Conservation (phyloP, 1,140 invertebrate species). For the Chlorops oryzae region DNA sequence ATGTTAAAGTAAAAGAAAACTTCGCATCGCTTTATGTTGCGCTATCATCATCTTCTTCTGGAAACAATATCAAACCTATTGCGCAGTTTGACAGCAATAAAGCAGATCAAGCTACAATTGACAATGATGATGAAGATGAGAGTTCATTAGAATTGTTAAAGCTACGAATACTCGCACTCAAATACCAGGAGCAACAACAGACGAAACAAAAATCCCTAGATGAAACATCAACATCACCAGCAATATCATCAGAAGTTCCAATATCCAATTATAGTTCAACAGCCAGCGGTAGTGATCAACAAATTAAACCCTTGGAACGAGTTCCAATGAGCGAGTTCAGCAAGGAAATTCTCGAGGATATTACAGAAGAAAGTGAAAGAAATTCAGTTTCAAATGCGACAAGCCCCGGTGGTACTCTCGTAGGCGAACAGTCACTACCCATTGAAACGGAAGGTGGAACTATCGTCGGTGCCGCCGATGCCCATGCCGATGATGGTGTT, state of each 20-base stretch:
- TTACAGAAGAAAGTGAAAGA: conserved; percentile 43
- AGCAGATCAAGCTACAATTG: conserved; percentile 1
- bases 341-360: conserved; percentile 43
- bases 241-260: background rate
- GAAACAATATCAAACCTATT: no score
- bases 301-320: conserved; percentile 40
- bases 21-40: no score
- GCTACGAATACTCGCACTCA: conserved; percentile 34
- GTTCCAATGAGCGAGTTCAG: conserved; percentile 32
- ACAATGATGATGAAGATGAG: conserved; percentile 33
- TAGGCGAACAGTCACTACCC: background rate
- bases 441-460: background rate
- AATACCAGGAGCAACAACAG: conserved; percentile 15
- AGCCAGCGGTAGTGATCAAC: conserved; percentile 1
- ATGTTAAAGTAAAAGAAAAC: no score
- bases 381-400: conserved; percentile 28
- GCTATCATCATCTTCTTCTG: no score
- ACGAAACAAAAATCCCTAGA: background rate
- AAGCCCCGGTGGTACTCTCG: background rate
- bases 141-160: conserved; percentile 33
- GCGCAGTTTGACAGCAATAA: no score
- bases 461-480: background rate
- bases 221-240: background rate
- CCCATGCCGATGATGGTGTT: background rate
- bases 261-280: no score